Evolutionary conservation across 2,797 vertebrate genomes (phyloP), one percentile per base, ranked within the genome.

Genomic region (Xenentodon cancila): DNA sequence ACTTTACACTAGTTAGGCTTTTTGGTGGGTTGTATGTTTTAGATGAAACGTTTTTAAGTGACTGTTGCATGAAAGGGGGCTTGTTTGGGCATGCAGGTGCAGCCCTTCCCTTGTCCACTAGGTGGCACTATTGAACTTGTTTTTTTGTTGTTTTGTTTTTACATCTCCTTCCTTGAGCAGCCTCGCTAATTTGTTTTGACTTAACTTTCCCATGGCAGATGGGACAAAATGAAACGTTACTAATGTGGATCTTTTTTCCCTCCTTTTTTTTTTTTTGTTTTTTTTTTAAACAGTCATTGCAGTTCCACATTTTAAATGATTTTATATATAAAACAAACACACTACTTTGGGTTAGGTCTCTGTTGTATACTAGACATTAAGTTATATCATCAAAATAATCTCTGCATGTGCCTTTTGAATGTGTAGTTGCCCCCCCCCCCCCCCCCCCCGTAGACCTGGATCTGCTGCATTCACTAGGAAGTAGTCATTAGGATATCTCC

Each of bases 91-190:
- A 40, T 16, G 16, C 13, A 55, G 5, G 1, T 69, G 68, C 50
- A 64, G 61, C 48, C 71, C 12, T 50, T 57, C 0, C 0, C 47
- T 16, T 53, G 20, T 12, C 83, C 91, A 89, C 71, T 71, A 73
- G 89, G 82, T 80, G 90, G 80, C 76, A 85, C 59, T 81, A 65
- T 87, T 70, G 69, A 68, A 73, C 68, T 62, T 84, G 44, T 55
- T 66, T 54, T 51, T 67, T 32, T 42, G 19, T 20, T 9, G 40
- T 9, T 27, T 48, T 60, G 52, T 9, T 27, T 48, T 60, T 49
- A 46, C 59, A 9, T 70, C 8, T 20, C 16, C 25, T 51, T 45
- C 46, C 22, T 25, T 27, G 15, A 52, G 52, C 56, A 63, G 42
- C 48, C 49, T 62, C 12, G 27, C 9, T 58, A 12, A 56, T 68